Base-by-base conservation (phyloP, 2,113 vertebrate species). In the Alligator mississippiensis region DNA sequence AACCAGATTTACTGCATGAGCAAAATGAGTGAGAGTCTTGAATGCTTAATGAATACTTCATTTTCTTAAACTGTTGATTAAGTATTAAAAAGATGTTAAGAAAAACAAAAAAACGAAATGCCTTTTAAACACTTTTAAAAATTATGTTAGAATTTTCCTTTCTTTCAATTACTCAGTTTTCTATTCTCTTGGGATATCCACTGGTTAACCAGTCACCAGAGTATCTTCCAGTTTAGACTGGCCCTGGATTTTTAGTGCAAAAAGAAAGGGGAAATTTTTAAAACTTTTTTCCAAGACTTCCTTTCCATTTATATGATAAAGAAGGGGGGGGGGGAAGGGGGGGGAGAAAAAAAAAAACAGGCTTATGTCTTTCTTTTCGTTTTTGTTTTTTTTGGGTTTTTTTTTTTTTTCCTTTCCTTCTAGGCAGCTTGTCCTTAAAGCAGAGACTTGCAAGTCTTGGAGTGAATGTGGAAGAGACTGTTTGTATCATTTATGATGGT, bases 401-500 rank as follows among this genome's bases (percentile, higher is more conserved):
- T 95, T 72, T 2, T 47, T 47, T 47, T 47, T 47, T 47, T 24
- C n/a, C 24, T 38, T 77, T 90, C 82, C 87, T 93, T 47, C 60
- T 93, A 90, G 78, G 90, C 47, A 47, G 47, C 47, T 94, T 92
- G 86, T 82, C 95, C 47, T 90, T 82, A 94, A 94, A 92, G 88
- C 89, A 94, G 90, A 90, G 92, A 93, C 89, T 94, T 89, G 91
- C 95, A 82, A 76, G 93, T 88, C 58, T 94, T 97, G 95, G 89
- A 96, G 88, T n/a, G 82, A 64, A 24, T 93, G 95, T 95, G 85
- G 87, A 96, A 85, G 89, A 88, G 95, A 59, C 90, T 96, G 95
- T 91, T 97, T 96, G 95, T 94, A 93, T 96, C 95, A 90, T 96
- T 96, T 97, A 59, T 93, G 80, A 91, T 92, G 91, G 86, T 93